These are phyloP conservation scores for Enteromius argenteus DNA, from an alignment of 2,797 vertebrate genomes.

Conservation along the genomic window DNA sequence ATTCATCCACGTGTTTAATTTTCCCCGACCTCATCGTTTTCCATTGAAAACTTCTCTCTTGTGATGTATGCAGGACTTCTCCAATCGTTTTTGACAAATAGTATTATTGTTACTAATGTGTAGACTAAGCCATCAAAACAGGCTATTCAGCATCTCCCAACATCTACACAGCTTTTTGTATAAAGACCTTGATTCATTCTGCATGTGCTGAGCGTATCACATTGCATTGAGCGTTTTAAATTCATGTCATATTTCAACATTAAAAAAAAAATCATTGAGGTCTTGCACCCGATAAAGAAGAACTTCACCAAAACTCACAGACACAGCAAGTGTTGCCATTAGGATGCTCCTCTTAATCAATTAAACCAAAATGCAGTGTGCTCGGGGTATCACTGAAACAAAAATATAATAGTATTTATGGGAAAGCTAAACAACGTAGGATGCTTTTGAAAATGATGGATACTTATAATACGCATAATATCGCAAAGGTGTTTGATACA, in stretches of 20 bases:
- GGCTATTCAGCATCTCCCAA: background rate
- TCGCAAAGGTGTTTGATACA: background rate
- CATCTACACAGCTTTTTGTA: background rate
- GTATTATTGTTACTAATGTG: background rate
- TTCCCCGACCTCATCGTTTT: background rate
- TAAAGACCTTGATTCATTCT: background rate
- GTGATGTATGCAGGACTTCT: background rate
- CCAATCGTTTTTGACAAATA: background rate
- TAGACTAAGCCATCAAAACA: background rate
- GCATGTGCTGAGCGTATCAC: background rate
- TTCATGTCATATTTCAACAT: slow-evolving; percentile 28
- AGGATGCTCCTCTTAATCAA: slow-evolving; percentile 21
- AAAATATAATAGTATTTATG: slow-evolving; percentile 35
- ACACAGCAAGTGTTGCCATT: background rate
- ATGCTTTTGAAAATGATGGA: background rate
- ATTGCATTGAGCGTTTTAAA: slow-evolving; percentile 14
- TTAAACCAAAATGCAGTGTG: slow-evolving; percentile 11
- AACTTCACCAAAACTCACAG: slow-evolving; percentile 2
- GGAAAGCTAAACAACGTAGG: background rate
- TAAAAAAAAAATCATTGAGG: background rate
- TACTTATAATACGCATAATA: slow-evolving; percentile 7
- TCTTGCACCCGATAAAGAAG: background rate
- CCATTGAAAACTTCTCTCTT: background rate
- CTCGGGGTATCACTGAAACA: slow-evolving; percentile 29
- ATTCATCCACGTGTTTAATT: background rate